Conservation (phyloP, 2,888 invertebrate genomes). For the Neria commutata region DNA sequence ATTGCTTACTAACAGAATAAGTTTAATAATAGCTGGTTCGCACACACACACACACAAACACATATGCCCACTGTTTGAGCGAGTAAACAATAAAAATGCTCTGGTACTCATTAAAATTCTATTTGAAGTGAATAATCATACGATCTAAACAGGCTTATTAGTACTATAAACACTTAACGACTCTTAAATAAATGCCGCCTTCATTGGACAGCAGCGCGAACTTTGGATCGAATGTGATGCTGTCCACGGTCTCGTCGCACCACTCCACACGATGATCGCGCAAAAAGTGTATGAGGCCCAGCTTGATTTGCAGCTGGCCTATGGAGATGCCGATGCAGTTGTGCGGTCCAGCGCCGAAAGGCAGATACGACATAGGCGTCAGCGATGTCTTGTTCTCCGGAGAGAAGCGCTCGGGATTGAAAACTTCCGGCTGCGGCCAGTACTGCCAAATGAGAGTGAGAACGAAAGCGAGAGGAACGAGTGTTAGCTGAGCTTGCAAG, state of each 20-base stretch:
- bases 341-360: constrained; percentile 57
- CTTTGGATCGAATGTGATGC: constrained; percentile 50
- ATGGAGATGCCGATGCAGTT: constrained; percentile 57
- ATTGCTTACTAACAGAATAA: too few species aligned
- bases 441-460: constrained; percentile 38
- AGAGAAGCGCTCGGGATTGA: constrained; percentile 57
- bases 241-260: constrained; percentile 48
- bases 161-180: constrained; percentile 43
- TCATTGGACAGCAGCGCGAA: constrained; percentile 50
- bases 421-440: constrained; percentile 57
- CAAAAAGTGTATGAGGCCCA: constrained; percentile 57
- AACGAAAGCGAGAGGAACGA: not conserved
- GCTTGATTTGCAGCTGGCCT: constrained; percentile 52
- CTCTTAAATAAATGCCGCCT: constrained; percentile 49
- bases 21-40: too few species aligned
- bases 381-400: constrained; percentile 46
- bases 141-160: too few species aligned
- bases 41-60: too few species aligned
- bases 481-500: too few species aligned
- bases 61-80: too few species aligned
- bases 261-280: constrained; percentile 52
- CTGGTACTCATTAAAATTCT: too few species aligned
- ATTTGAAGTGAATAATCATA: too few species aligned
- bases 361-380: constrained; percentile 54
- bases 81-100: too few species aligned